These are phyloP conservation scores for Phalacrocorax carbo DNA, from an alignment of 2,113 vertebrate genomes.

Conservation along the genomic window DNA sequence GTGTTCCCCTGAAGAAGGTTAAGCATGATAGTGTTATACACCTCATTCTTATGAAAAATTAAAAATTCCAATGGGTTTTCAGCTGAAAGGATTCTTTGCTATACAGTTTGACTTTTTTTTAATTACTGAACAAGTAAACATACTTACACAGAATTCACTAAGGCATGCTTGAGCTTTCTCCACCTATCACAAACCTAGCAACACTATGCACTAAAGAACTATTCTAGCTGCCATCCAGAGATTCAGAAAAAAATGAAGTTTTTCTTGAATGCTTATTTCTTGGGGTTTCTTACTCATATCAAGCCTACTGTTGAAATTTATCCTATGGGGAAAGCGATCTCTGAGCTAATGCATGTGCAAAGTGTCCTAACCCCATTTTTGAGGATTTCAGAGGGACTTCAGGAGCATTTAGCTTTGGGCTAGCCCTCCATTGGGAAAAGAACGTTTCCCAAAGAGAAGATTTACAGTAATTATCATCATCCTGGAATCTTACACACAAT, in stretches of 20 bases:
- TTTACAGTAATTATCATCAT: not conserved
- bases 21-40: not conserved
- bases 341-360: not conserved
- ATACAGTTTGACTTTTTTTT: not conserved
- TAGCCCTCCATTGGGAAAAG: not conserved
- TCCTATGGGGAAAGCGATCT: not conserved
- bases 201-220: not conserved
- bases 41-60: not conserved
- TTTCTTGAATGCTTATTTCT: not conserved
- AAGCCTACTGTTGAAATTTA: not conserved
- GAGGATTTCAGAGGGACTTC: not conserved
- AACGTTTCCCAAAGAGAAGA: not conserved
- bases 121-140: constrained; percentile 1
- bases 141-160: not conserved
- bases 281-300: not conserved
- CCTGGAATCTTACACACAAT: constrained; percentile 34
- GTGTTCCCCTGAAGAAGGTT: not conserved
- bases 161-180: not conserved
- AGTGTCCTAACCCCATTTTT: not conserved
- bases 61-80: not conserved
- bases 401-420: not conserved
- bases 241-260: not conserved
- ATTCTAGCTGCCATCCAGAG: not conserved
- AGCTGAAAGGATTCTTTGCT: not conserved
- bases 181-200: not conserved